These are phyloP conservation scores for Kryphioiulus occultus DNA, from an alignment of 2,888 invertebrate genomes.

Conservation along the genomic window DNA sequence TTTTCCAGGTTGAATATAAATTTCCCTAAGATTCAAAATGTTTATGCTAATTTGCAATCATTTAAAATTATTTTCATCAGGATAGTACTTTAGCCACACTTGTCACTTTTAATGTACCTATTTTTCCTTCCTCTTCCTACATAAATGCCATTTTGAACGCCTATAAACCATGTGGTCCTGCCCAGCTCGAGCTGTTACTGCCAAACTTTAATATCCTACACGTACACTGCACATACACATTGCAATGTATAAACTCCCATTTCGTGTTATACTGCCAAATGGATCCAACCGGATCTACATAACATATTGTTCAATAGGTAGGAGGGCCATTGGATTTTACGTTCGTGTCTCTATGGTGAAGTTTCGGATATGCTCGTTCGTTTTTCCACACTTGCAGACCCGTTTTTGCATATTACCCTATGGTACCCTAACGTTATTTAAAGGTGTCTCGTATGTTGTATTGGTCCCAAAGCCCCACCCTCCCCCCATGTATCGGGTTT, in stretches of 20 bases:
- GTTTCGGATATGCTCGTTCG: not conserved
- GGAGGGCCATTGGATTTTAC: not conserved
- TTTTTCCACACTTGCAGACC: not conserved
- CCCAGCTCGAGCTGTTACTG: not conserved
- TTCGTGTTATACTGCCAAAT: not conserved
- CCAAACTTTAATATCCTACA: conserved; percentile 5
- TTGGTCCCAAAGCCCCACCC: not conserved
- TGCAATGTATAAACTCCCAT: not conserved
- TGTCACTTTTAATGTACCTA: not conserved
- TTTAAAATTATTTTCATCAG: too few relatives aligned
- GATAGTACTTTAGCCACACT: not conserved
- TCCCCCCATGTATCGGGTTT: not conserved
- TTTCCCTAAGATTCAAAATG: too few relatives aligned
- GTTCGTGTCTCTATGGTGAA: not conserved
- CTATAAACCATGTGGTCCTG: not conserved
- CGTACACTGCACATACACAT: not conserved
- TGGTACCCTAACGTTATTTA: not conserved
- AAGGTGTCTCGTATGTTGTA: not conserved
- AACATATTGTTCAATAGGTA: not conserved
- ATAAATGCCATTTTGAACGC: not conserved
- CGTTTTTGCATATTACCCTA: not conserved
- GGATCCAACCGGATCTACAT: too few relatives aligned
- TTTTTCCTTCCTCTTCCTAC: not conserved
- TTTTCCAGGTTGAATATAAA: too few relatives aligned
- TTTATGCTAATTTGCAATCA: too few relatives aligned